phyloP scores from a whole-genome alignment of 2,113 vertebrate species.

The Mus musculus region DNA sequence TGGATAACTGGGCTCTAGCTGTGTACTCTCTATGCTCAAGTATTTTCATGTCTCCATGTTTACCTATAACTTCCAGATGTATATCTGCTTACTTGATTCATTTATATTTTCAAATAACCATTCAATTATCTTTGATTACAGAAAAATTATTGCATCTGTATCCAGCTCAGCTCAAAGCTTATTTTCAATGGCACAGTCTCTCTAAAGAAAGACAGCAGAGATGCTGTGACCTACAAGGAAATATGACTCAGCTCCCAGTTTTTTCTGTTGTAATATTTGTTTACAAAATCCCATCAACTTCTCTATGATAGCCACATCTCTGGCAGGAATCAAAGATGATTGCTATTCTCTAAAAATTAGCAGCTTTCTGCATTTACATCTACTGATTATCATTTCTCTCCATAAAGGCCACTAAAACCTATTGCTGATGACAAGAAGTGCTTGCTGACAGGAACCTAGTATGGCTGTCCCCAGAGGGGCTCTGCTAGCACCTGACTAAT shows the following conservation, averaged over 20 bases:
- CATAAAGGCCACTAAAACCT: neutral
- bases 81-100: neutral
- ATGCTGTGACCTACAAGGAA: too few relatives aligned
- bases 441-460: too few relatives aligned
- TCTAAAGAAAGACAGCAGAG: neutral
- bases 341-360: neutral
- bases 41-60: neutral
- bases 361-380: neutral
- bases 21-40: neutral
- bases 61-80: neutral
- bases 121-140: neutral
- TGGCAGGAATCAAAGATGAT: neutral
- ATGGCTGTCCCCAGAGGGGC: too few relatives aligned
- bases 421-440: too few relatives aligned
- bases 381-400: neutral
- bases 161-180: neutral
- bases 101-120: neutral
- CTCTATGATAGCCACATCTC: neutral
- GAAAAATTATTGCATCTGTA: neutral
- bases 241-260: accelerated
- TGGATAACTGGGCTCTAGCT: accelerated
- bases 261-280: neutral
- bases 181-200: neutral
- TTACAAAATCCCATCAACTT: neutral
- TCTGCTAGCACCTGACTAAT: too few relatives aligned